Conservation (phyloP, 1,140 invertebrate genomes). For the Bombus polaris region DNA sequence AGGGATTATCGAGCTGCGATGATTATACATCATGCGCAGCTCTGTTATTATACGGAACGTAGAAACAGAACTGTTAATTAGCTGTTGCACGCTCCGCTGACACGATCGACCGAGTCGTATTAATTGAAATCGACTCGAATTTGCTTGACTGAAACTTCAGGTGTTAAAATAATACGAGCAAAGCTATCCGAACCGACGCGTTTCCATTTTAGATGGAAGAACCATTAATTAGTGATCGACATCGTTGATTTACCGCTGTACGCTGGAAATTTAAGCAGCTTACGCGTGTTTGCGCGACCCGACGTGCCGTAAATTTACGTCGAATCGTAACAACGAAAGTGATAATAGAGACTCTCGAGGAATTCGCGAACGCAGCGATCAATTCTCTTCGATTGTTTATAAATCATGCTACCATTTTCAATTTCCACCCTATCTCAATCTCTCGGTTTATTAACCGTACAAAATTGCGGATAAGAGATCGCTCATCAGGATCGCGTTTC, state of each 20-base stretch:
- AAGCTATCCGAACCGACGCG: neutral
- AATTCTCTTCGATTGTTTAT: neutral
- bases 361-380: neutral
- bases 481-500: neutral
- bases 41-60: conserved; percentile 22
- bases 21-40: neutral
- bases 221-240: neutral
- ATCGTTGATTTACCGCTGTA: neutral
- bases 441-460: neutral
- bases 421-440: neutral
- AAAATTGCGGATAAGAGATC: neutral
- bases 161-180: conserved; percentile 10
- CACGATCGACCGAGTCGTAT: neutral
- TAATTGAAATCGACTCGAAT: conserved; percentile 28
- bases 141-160: no score
- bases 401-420: neutral
- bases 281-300: neutral
- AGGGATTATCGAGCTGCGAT: conserved; percentile 6
- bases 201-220: neutral
- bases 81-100: neutral
- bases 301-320: neutral
- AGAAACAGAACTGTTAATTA: conserved; percentile 33
- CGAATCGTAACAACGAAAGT: neutral
- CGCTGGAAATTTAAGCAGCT: neutral
- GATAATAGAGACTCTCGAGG: no score